These are phyloP conservation scores for Pelvicachromis taeniatus DNA, from an alignment of 2,113 vertebrate species.

Conservation along the genomic window DNA sequence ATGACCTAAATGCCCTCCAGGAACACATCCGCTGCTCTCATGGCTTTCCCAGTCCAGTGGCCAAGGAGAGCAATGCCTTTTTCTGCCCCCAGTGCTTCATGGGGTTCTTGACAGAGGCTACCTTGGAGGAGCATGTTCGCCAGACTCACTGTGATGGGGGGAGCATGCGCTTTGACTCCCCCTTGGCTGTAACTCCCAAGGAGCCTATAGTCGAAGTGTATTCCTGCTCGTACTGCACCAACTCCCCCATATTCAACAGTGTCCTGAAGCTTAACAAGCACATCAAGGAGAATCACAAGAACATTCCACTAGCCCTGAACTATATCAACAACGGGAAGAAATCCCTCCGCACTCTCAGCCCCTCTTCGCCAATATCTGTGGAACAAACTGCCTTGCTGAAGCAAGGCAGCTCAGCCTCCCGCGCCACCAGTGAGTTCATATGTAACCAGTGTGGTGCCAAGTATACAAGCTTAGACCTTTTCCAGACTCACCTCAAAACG, in stretches of 20 bases:
- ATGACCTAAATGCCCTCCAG: constrained; percentile 93
- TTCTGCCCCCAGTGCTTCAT: constrained; percentile 99
- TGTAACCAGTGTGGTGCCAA: constrained; percentile 96
- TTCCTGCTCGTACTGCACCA: constrained; percentile 97
- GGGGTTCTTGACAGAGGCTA: constrained; percentile 97
- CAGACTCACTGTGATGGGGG: constrained; percentile 94
- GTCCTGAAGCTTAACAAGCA: constrained; percentile 96
- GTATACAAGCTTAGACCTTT: constrained; percentile 90
- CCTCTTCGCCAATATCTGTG: constrained; percentile 87
- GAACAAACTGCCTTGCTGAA: constrained; percentile 88
- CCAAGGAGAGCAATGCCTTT: constrained; percentile 97
- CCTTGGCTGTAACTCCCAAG: constrained; percentile 88
- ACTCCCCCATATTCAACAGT: constrained; percentile 96
- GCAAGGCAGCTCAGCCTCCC: constrained; percentile 83
- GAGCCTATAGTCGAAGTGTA: constrained; percentile 95
- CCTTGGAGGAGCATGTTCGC: constrained; percentile 94
- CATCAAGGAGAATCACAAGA: constrained; percentile 98
- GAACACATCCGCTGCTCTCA: constrained; percentile 97
- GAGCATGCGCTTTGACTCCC: constrained; percentile 90
- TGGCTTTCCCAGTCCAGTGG: constrained; percentile 88
- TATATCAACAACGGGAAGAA: constrained; percentile 96
- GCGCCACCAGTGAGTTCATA: constrained; percentile 88
- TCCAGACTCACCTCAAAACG: constrained; percentile 96
- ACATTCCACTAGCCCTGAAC: constrained; percentile 96
- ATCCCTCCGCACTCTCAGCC: constrained; percentile 87